A percentile compares a stretch with the other conserved stretches of the same genome.
phyloP scores from a whole-genome alignment of 35 echinoderm and acorn worm genomes.

The Heliocidaris erythrogramma region DNA sequence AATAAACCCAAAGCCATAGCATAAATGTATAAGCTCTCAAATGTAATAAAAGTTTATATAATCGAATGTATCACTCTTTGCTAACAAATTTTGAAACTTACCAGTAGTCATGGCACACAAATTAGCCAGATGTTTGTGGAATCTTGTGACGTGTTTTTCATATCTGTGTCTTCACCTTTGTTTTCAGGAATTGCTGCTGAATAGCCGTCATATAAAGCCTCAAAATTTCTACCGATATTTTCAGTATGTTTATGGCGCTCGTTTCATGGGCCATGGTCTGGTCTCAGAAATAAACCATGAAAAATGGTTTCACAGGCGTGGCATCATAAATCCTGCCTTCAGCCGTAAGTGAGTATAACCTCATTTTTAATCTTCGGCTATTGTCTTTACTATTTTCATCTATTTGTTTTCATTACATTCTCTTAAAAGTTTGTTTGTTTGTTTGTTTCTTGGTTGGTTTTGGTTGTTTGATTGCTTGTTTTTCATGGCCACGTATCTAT shows the following conservation, averaged over 20 bases:
- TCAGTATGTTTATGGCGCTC: constrained; percentile 54
- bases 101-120: no score
- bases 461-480: no score
- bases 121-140: no score
- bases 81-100: no score
- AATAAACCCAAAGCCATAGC: no score
- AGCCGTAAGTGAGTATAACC: constrained; percentile 62
- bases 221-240: constrained; percentile 31
- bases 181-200: constrained; percentile 52
- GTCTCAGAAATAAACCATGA: constrained; percentile 69
- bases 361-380: neutral
- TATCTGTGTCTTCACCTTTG: no score
- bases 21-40: no score
- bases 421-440: neutral
- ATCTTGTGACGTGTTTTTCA: no score
- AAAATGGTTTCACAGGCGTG: constrained; percentile 64
- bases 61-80: no score
- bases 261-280: constrained; percentile 79
- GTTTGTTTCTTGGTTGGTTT: neutral
- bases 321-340: constrained; percentile 87
- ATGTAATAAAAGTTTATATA: no score
- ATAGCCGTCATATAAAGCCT: constrained; percentile 39
- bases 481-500: neutral
- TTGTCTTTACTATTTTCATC: neutral
- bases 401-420: neutral